phyloP scores from a whole-genome alignment of 2,113 vertebrate genomes.

The Lagopus leucura region DNA sequence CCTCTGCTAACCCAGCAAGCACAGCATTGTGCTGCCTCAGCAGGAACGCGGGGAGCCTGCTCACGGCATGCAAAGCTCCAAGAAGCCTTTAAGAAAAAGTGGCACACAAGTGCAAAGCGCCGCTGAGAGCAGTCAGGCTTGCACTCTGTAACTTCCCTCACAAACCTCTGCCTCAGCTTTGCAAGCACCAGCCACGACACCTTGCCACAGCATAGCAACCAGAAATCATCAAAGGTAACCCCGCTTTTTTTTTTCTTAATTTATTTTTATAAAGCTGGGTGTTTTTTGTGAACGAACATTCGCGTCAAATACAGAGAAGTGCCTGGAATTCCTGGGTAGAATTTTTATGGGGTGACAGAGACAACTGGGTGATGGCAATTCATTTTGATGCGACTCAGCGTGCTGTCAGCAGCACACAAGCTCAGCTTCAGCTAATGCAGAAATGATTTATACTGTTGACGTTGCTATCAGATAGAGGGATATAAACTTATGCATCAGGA shows the following conservation, averaged over 20 bases:
- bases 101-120: background rate
- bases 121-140: background rate
- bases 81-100: background rate
- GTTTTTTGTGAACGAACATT: background rate
- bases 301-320: accelerated
- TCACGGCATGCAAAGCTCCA: background rate
- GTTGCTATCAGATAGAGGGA: background rate
- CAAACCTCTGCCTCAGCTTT: accelerated
- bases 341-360: background rate
- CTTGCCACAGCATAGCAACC: background rate
- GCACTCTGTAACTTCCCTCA: background rate
- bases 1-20: background rate
- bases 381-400: accelerated
- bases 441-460: background rate
- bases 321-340: background rate
- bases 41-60: background rate
- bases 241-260: background rate
- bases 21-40: background rate
- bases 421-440: background rate
- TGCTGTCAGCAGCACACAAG: background rate
- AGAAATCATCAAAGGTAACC: background rate
- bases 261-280: background rate
- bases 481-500: background rate
- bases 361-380: background rate
- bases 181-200: background rate